Conservation (phyloP, 2,113 vertebrate species). For the Pituophis catenifer region DNA sequence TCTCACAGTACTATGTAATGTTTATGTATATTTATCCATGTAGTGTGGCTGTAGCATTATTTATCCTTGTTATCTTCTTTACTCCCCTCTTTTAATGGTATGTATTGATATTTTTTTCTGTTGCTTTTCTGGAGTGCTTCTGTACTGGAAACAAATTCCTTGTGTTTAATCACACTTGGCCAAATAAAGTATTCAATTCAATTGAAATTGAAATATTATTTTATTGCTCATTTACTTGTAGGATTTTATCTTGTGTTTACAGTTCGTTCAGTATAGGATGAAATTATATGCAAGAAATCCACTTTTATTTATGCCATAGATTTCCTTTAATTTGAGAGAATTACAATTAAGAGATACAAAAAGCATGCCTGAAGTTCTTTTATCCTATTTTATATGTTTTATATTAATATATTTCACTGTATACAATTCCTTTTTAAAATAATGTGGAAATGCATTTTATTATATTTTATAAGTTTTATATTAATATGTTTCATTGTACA, state of each 20-base stretch:
- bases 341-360: not conserved
- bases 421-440: not conserved
- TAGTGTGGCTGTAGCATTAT: not conserved
- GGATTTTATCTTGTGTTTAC: not conserved
- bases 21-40: not conserved
- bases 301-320: not conserved
- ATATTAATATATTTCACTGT: not conserved
- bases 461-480: not conserved
- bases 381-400: not conserved
- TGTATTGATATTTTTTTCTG: not conserved
- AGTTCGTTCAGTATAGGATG: not conserved
- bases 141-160: not conserved
- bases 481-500: not conserved
- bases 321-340: not conserved
- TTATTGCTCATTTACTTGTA: not conserved
- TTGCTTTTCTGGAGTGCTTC: not conserved
- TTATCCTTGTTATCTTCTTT: not conserved
- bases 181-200: not conserved
- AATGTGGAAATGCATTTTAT: not conserved
- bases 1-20: not conserved
- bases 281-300: not conserved
- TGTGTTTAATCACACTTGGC: not conserved
- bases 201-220: not conserved
- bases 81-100: not conserved
- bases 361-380: not conserved